Base-by-base conservation (phyloP, 2,113 vertebrate species). In the Microcebus murinus region DNA sequence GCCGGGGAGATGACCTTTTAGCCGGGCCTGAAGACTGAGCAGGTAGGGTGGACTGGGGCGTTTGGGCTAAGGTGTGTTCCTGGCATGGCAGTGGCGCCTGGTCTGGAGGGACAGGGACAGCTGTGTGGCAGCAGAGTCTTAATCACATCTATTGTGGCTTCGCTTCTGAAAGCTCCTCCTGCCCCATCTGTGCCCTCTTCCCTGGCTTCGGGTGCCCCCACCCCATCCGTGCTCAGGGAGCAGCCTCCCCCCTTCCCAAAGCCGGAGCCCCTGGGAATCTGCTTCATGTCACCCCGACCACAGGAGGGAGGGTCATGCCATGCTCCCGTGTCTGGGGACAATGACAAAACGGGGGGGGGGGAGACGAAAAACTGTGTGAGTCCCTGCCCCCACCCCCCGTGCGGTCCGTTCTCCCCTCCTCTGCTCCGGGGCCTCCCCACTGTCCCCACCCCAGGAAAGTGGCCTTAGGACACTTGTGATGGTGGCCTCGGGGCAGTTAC, bases 261-360 rank as follows among this genome's bases (percentile, higher is more conserved):
- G n/a, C 67, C 57, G 2, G 45, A 39, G 17, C n/a, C 21, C 42
- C 65, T 55, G 7, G 52, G 80, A 76, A 39, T 63, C 83, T 71
- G 83, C 73, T 17, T 86, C 84, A 21, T 63, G 45, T 39, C 67
- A 73, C 25, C 55, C 70, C n/a, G 67, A 61, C 39, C 39, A 2
- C 15, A 13, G 55, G 55, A 59, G 11, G 31, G 23, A 13, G 12
- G 15, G 20, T 0, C 4, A 0, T 48, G 14, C 18, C 34, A 0
- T 39, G 67, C 23, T 45, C 31, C 15, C 0, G 0, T 8, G 84
- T 82, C 61, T 10, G 9, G 65, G 39, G 61, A 27, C 10, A 20
- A n/a, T 18, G 3, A 34, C 29, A 2, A 8, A 29, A n/a, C 34
- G 13, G 0, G 57, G 76, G 17, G 4, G 45, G n/a, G n/a, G n/a